These are phyloP conservation scores for Urocyon cinereoargenteus DNA, from an alignment of 2,797 vertebrate species.

Conservation along the genomic window DNA sequence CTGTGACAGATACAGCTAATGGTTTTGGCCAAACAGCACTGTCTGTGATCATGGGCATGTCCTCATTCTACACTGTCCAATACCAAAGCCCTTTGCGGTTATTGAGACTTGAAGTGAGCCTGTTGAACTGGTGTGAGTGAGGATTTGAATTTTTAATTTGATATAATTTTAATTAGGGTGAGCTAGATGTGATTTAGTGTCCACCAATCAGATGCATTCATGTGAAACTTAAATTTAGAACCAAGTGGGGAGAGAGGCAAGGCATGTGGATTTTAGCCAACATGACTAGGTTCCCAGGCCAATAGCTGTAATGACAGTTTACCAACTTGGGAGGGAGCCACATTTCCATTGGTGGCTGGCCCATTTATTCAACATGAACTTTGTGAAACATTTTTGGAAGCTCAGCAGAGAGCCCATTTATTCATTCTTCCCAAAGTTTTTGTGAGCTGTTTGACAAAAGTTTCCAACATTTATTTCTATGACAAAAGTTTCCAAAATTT, in stretches of 20 bases:
- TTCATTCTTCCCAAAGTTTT: neutral
- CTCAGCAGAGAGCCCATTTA: neutral
- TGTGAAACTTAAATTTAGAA: neutral
- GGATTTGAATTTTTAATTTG: neutral
- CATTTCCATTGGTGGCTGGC: neutral
- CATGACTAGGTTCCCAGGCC: neutral
- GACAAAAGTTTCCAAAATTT: neutral
- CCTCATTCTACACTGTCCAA: neutral
- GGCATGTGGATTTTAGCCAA: neutral
- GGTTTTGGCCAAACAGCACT: neutral
- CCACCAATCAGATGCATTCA: neutral
- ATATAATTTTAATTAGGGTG: neutral
- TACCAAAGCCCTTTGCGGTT: neutral
- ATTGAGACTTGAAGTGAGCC: neutral
- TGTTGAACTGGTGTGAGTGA: neutral
- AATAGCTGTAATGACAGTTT: neutral
- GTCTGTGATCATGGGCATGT: neutral
- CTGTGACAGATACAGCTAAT: neutral
- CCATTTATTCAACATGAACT: neutral
- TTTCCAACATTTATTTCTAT: neutral
- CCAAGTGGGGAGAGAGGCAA: neutral
- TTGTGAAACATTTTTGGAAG: neutral
- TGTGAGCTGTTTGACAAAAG: neutral
- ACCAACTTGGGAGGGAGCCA: neutral
- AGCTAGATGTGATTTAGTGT: neutral